These are phyloP conservation scores for Telenomus remus DNA, from an alignment of 1,140 invertebrate genomes.

Conservation along the genomic window DNA sequence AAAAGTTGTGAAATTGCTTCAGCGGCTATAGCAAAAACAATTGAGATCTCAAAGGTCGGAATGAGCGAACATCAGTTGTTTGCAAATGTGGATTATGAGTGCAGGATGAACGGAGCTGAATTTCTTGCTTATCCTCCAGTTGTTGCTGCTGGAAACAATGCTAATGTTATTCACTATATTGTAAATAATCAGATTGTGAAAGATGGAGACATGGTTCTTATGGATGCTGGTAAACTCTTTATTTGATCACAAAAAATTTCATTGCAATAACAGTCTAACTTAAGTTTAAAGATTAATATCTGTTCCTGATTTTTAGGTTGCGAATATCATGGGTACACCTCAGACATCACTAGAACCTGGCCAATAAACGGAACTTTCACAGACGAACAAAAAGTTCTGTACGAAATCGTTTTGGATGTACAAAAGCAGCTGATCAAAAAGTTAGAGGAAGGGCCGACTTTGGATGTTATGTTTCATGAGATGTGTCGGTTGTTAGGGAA, in stretches of 20 bases:
- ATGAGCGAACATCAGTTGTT: constrained; percentile 89
- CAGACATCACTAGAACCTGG: constrained; percentile 98
- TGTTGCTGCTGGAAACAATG: constrained; percentile 90
- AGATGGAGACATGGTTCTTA: constrained; percentile 89
- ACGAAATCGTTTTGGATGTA: constrained; percentile 88
- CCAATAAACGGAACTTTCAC: constrained; percentile 91
- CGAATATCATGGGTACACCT: constrained; percentile 93
- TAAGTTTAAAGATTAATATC: not conserved
- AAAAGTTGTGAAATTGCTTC: constrained; percentile 88
- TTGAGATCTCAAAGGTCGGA: constrained; percentile 81
- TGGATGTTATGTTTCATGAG: constrained; percentile 88
- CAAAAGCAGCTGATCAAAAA: constrained; percentile 84
- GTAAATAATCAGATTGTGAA: constrained; percentile 89
- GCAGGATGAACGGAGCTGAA: constrained; percentile 88
- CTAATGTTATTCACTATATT: constrained; percentile 97
- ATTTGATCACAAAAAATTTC: too few species aligned
- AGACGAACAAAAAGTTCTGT: constrained; percentile 85
- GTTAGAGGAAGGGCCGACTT: constrained; percentile 77
- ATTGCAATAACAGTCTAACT: too few species aligned
- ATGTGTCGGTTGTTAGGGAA: constrained; percentile 89
- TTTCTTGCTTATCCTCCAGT: constrained; percentile 97
- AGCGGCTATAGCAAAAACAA: constrained; percentile 86
- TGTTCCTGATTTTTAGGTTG: constrained; percentile 79
- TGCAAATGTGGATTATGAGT: constrained; percentile 93
- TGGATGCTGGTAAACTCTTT: constrained; percentile 89